Percentiles rank a stretch among this genome's conserved stretches.
Conservation (phyloP, 2,888 invertebrate species). For the Caenorhabditis sulstoni region DNA sequence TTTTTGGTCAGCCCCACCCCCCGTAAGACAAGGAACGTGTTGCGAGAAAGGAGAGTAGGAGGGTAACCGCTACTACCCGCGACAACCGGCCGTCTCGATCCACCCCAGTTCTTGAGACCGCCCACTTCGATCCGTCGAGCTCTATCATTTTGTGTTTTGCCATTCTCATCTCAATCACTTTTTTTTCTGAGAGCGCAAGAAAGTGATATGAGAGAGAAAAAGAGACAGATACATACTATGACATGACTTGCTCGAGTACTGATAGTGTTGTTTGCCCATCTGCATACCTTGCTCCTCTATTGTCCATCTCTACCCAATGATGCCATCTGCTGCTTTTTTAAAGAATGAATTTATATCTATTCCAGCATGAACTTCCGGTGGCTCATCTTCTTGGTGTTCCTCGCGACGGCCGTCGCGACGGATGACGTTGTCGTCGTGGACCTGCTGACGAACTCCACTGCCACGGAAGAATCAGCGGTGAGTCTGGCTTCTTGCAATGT, state of each 20-base stretch:
- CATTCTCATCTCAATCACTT: conserved; percentile 19
- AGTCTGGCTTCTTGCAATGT: conserved; percentile 12
- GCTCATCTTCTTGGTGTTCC: conserved; percentile 42
- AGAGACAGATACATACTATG: conserved; percentile 44
- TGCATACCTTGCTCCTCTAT: conserved; percentile 7
- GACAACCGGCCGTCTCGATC: conserved; percentile 25
- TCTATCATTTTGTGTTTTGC: conserved; percentile 16
- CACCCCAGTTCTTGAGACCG: conserved; percentile 34
- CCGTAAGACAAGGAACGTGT: too few species aligned
- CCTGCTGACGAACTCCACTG: conserved; percentile 34
- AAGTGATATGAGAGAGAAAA: conserved; percentile 21
- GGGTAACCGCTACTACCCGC: neutral
- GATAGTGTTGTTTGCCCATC: conserved; percentile 42
- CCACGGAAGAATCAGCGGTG: conserved; percentile 42
- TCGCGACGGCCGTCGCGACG: conserved; percentile 1
- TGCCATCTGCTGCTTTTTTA: neutral
- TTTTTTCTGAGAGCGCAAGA: conserved; percentile 39
- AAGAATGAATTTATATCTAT: neutral
- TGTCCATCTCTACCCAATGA: neutral
- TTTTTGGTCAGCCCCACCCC: too few species aligned
- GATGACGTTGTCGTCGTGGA: conserved; percentile 40
- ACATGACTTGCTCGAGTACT: conserved; percentile 43
- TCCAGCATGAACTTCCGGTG: conserved; percentile 48
- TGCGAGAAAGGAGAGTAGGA: too few species aligned
- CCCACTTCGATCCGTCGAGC: conserved; percentile 45